These are phyloP conservation scores for Teleiodes luculella DNA, from an alignment of 2,888 invertebrate genomes.

Conservation along the genomic window DNA sequence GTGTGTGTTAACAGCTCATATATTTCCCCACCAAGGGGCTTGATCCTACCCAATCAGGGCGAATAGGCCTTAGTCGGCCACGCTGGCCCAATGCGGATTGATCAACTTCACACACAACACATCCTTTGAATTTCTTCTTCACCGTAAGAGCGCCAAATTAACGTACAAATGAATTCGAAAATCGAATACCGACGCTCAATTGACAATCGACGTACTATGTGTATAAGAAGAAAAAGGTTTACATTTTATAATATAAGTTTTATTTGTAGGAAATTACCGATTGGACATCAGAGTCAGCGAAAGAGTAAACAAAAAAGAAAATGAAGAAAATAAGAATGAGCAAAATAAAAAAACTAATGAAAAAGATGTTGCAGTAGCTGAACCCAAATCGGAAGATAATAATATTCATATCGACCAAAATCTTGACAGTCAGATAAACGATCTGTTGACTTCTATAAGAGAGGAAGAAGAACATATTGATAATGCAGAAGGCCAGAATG, in stretches of 20 bases:
- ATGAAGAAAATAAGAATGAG: neutral
- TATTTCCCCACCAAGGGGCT: too few species aligned
- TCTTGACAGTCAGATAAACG: conserved; percentile 49
- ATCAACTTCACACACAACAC: too few species aligned
- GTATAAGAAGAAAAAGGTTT: too few species aligned
- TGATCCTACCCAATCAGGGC: too few species aligned
- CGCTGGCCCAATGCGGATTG: too few species aligned
- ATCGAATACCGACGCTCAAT: too few species aligned
- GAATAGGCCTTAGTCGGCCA: too few species aligned
- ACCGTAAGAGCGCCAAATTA: too few species aligned
- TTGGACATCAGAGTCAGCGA: conserved; percentile 43
- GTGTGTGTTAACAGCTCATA: too few species aligned
- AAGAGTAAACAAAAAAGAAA: conserved; percentile 17
- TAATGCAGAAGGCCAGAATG: conserved; percentile 9
- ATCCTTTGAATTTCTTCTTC: too few species aligned
- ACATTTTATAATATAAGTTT: neutral
- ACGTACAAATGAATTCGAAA: too few species aligned
- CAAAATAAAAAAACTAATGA: neutral
- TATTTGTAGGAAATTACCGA: neutral
- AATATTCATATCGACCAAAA: conserved; percentile 16
- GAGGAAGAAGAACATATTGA: conserved; percentile 31
- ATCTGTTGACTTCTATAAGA: conserved; percentile 46
- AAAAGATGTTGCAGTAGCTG: conserved; percentile 11
- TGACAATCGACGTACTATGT: too few species aligned
- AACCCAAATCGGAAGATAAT: conserved; percentile 5